Evolutionary conservation across 2,113 vertebrate genomes (phyloP), one percentile per base, ranked within the genome.

Genomic region (Anoplopoma fimbria): DNA sequence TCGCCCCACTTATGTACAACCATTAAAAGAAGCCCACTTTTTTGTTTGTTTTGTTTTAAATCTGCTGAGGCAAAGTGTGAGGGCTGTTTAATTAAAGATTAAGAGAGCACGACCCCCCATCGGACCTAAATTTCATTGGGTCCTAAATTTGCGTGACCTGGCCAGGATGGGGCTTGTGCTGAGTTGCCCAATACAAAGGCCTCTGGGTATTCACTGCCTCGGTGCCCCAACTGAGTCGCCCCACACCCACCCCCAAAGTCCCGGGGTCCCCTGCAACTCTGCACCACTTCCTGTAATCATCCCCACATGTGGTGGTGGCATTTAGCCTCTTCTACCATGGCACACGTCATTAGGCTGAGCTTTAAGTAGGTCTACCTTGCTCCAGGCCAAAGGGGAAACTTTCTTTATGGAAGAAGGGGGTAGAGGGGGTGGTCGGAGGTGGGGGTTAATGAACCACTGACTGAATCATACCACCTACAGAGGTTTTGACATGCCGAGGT

Each of bases 241-340:
- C 72, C 77, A 33, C 73, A 63, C 70, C 69, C 42, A 27, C 79
- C 57, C 79, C 77, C 61, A 79, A 83, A 88, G 74, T 91, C 84
- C 81, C 9, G 42, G 81, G 90, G 89, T 92, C 91, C 89, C 93
- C 91, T 85, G 86, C 90, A 87, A 91, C 88, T 93, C 81, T 86
- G 85, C 86, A 86, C 88, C 55, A 93, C 93, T 94, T 95, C 94
- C 94, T 95, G 93, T 93, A 94, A 94, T 93, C 95, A 94, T 94
- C 92, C 89, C 91, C 91, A 92, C 92, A 95, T 93, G 95, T 92
- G 93, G 95, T 76, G 91, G 93, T 91, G 89, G 91, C 91, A 92
- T 91, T 91, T 87, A 93, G 90, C 89, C 84, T 90, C 79, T 67
- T 81, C 87, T 74, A 86, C 91, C 86, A 87, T 85, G 92, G 93